These are phyloP conservation scores for Bruchidius siliquastri DNA, from an alignment of 2,888 invertebrate genomes.

Conservation along the genomic window DNA sequence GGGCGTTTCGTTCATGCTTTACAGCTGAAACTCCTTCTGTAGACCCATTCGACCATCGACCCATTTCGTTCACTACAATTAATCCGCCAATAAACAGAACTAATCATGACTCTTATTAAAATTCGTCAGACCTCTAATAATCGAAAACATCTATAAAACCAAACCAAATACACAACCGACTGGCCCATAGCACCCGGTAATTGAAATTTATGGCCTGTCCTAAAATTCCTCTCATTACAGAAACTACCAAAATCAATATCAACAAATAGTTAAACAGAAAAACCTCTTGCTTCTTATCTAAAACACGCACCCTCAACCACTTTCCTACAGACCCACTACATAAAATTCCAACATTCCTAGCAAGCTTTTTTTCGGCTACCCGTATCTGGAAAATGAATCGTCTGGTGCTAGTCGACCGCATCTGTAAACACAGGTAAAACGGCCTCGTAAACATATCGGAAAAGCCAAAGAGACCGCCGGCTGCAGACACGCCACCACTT, in stretches of 20 bases:
- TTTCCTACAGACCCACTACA: neutral
- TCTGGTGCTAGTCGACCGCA: constrained; percentile 6
- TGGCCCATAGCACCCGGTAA: neutral
- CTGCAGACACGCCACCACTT: constrained; percentile 8
- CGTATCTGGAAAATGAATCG: neutral
- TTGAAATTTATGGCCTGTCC: neutral
- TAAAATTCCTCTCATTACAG: too few species aligned
- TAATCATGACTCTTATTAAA: too few species aligned
- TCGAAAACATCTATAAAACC: too few species aligned
- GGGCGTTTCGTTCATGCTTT: too few species aligned
- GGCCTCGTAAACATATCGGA: constrained; percentile 23
- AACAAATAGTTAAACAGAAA: neutral
- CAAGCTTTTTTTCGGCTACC: neutral
- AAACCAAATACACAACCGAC: neutral
- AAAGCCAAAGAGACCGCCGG: neutral
- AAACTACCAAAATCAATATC: too few species aligned
- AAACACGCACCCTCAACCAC: neutral
- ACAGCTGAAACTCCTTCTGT: too few species aligned
- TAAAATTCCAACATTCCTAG: neutral
- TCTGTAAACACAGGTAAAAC: constrained; percentile 31
- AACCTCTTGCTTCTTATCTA: neutral
- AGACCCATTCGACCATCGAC: too few species aligned
- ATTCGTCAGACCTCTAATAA: too few species aligned
- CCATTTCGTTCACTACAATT: too few species aligned
- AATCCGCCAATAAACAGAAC: too few species aligned